A percentile compares a stretch with the other conserved stretches of the same genome.
These are phyloP conservation scores for Lepidothrix coronata DNA, from an alignment of 2,113 vertebrate genomes.

Conservation along the genomic window DNA sequence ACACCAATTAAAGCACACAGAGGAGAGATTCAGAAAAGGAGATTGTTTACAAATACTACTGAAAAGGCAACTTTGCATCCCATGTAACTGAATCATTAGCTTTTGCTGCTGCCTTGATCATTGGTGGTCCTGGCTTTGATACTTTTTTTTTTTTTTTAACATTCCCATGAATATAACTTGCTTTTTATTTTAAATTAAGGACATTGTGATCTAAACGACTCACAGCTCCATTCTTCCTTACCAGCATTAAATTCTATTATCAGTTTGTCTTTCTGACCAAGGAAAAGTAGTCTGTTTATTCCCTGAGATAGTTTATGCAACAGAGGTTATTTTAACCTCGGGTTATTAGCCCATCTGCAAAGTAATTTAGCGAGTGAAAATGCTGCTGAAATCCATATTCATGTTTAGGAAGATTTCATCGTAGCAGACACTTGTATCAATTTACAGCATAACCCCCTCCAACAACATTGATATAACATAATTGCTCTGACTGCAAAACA, in stretches of 20 bases:
- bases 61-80: slow-evolving; percentile 42
- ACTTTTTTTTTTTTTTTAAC: neutral
- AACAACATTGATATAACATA: slow-evolving; percentile 36
- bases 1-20: slow-evolving; percentile 1
- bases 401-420: slow-evolving; percentile 49
- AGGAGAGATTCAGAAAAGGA: slow-evolving; percentile 18
- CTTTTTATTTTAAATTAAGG: neutral
- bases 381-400: slow-evolving; percentile 45
- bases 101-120: slow-evolving; percentile 47
- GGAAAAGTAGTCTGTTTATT: slow-evolving; percentile 24
- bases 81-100: neutral
- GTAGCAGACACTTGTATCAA: slow-evolving; percentile 61
- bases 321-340: slow-evolving; percentile 58
- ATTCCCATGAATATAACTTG: slow-evolving; percentile 13
- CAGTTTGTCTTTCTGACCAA: slow-evolving; percentile 61
- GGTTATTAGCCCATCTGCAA: slow-evolving; percentile 62
- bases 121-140: slow-evolving; percentile 19
- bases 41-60: slow-evolving; percentile 43
- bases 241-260: slow-evolving; percentile 35
- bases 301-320: slow-evolving; percentile 39
- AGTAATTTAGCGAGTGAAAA: slow-evolving; percentile 50
- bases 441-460: slow-evolving; percentile 47
- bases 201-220: slow-evolving; percentile 31
- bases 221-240: slow-evolving; percentile 5
- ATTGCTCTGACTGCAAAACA: slow-evolving; percentile 57